Percentiles rank a stretch among this genome's conserved stretches.
These are phyloP conservation scores for Reinhardtius hippoglossoides DNA, from an alignment of 2,113 vertebrate genomes.

Conservation along the genomic window DNA sequence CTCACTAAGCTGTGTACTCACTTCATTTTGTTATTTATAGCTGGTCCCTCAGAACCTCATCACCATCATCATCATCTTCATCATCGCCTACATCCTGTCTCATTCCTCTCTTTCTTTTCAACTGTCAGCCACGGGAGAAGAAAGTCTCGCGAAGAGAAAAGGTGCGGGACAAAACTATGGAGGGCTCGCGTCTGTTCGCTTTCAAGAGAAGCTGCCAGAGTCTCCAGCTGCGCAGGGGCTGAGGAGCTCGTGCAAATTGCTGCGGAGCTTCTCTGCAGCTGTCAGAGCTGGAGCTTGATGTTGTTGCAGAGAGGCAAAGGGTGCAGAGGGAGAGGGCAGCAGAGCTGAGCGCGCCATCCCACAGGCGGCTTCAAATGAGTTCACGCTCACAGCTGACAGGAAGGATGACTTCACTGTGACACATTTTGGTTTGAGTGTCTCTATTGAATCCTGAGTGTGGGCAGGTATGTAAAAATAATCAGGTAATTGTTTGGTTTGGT, in stretches of 20 bases:
- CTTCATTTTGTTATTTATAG: slow-evolving; percentile 78
- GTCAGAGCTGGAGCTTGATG: slow-evolving; percentile 68
- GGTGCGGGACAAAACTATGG: slow-evolving; percentile 53
- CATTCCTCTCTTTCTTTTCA: slow-evolving; percentile 69
- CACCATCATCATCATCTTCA: slow-evolving; percentile 67
- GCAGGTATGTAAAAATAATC: not conserved
- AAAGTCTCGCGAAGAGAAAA: slow-evolving; percentile 56
- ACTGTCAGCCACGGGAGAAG: slow-evolving; percentile 65
- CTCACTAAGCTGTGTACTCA: slow-evolving; percentile 41
- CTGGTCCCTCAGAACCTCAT: slow-evolving; percentile 68
- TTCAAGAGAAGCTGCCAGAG: slow-evolving; percentile 66
- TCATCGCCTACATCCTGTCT: slow-evolving; percentile 68
- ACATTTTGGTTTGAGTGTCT: slow-evolving; percentile 24
- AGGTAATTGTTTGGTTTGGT: slow-evolving; percentile 2
- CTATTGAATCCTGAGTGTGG: slow-evolving; percentile 34
- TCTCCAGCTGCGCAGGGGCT: slow-evolving; percentile 64
- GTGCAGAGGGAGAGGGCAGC: slow-evolving; percentile 64
- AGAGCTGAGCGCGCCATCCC: slow-evolving; percentile 45
- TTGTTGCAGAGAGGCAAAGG: slow-evolving; percentile 45
- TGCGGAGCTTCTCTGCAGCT: slow-evolving; percentile 62
- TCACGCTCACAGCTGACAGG: slow-evolving; percentile 32
- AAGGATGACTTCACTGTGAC: slow-evolving; percentile 54
- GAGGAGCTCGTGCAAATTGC: slow-evolving; percentile 43
- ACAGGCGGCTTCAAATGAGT: slow-evolving; percentile 62
- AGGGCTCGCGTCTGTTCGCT: slow-evolving; percentile 45